Evolutionary conservation across 2,113 vertebrate species (phyloP), one percentile per base, ranked within the genome.

Genomic region (Pantherophis guttatus): DNA sequence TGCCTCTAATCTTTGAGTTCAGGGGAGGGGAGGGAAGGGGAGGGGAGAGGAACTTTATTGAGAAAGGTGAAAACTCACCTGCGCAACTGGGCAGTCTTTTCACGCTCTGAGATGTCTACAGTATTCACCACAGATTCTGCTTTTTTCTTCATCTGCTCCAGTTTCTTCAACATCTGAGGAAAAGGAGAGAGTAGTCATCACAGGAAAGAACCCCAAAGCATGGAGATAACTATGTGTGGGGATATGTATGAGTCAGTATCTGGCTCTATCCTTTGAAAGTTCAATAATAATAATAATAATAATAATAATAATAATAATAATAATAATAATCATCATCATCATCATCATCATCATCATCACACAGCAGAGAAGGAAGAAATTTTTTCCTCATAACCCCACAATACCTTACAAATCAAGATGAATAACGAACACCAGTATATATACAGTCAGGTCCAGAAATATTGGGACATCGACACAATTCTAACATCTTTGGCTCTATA

Each of bases 71-170:
- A 90, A 21, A 87, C 93, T 97, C 96, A 99, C 99, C 98, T 98
- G 95, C 98, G 98, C 26, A 99, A 96, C 96, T 99, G 99, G 88
- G 99, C 98, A 97, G 98, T 98, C 94, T 99, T 99, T 95, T 99
- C 99, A 85, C 98, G 97, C 95, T 99, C 99, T 0, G 99, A 99
- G 95, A 99, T 99, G 94, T 99, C 99, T 95, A 99, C 98, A 0
- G 99, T 99, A 97, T 98, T 98, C 85, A 99, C 98, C 85, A 99
- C 99, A 0, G 98, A 98, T 96, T 99, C 99, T 0, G 99, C 99
- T 95, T 99, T 99, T 97, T 99, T 99, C 97, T 99, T 99, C 85
- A 99, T 99, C 95, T 98, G 98, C 95, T 99, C 99, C 98, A 99
- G 97, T 97, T 99, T 99, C 96, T 99, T 99, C 96, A 99, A 94